Evolutionary conservation across 2,113 vertebrate species (phyloP).

Genomic region (Anhinga rufa): DNA sequence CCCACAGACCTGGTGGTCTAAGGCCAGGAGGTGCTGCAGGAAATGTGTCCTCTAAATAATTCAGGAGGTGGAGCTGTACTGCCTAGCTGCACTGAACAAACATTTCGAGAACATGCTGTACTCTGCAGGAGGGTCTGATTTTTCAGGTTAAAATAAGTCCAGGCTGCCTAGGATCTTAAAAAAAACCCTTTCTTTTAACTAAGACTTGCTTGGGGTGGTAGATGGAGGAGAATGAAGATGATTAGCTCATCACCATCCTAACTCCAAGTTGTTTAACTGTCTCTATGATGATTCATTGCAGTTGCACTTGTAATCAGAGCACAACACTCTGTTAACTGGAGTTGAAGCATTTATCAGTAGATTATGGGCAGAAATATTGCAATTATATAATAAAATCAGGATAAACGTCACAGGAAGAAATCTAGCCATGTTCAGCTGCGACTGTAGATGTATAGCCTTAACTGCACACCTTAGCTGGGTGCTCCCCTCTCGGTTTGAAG

Average conservation of each 20-base stretch:
- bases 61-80: slow-evolving; percentile 49
- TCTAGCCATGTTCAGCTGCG: not conserved
- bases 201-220: not conserved
- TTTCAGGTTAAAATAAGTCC: slow-evolving; percentile 37
- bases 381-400: not conserved
- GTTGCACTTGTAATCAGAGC: not conserved
- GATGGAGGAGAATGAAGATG: not conserved
- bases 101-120: slow-evolving; percentile 33
- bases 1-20: not conserved
- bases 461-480: not conserved
- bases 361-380: not conserved
- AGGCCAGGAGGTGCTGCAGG: slow-evolving; percentile 27
- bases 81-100: slow-evolving; percentile 35
- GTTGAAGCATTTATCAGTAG: not conserved
- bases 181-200: not conserved
- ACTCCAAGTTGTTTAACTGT: not conserved
- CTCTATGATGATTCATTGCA: not conserved
- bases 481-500: accelerated
- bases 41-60: slow-evolving; percentile 50
- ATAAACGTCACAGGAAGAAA: not conserved
- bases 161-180: not conserved
- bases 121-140: slow-evolving; percentile 5
- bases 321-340: not conserved
- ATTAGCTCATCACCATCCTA: not conserved
- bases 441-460: not conserved